Percentiles rank a stretch among this genome's conserved stretches.
These are phyloP conservation scores for Cephalopachus bancanus DNA, from an alignment of 2,797 vertebrate species.

Conservation along the genomic window DNA sequence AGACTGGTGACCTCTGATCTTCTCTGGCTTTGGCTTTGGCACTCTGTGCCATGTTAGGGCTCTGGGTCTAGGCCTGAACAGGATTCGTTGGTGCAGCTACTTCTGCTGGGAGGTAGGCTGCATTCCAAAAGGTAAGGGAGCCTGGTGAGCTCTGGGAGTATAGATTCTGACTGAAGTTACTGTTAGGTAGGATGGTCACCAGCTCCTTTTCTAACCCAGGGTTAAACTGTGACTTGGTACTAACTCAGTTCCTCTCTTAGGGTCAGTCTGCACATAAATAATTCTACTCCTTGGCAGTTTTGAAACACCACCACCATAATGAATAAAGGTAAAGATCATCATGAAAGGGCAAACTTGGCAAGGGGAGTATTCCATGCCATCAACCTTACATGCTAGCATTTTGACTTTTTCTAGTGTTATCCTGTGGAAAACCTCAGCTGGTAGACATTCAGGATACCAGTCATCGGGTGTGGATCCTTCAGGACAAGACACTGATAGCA, in stretches of 20 bases:
- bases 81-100: not conserved
- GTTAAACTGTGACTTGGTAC: not conserved
- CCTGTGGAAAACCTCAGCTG: fast-evolving
- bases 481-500: constrained; percentile 2
- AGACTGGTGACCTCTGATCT: not conserved
- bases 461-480: constrained; percentile 63
- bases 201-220: not conserved
- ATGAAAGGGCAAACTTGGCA: not conserved
- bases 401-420: constrained; percentile 22
- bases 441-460: constrained; percentile 57
- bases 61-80: not conserved
- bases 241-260: not conserved
- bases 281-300: not conserved
- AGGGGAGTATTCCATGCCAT: not conserved
- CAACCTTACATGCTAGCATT: not conserved
- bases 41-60: not conserved
- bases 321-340: not conserved
- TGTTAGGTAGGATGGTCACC: not conserved
- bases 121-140: not conserved
- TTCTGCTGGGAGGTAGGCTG: not conserved
- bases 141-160: not conserved
- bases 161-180: not conserved
- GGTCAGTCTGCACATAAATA: not conserved
- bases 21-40: not conserved
- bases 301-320: not conserved